These are phyloP conservation scores for Steatocranus sp. DNA, from an alignment of 2,797 vertebrate species.

Conservation along the genomic window DNA sequence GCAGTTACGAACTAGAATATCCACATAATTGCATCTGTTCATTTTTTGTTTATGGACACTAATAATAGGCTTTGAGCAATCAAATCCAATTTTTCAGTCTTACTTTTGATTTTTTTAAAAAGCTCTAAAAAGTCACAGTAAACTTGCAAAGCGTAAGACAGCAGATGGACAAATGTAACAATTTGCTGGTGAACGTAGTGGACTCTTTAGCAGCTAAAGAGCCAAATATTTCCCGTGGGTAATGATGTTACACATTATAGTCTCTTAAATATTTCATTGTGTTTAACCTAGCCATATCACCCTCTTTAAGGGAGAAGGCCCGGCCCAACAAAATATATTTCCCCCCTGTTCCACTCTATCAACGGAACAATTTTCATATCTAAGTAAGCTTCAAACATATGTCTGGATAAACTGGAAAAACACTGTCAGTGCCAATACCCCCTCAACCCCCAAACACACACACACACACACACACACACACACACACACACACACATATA, in stretches of 20 bases:
- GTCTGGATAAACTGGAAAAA: slow-evolving; percentile 85
- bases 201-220: background rate
- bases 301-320: background rate
- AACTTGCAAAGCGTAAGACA: background rate
- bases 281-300: background rate
- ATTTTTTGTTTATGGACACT: background rate
- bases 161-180: background rate
- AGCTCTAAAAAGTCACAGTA: background rate
- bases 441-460: background rate
- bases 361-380: background rate
- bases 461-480: background rate
- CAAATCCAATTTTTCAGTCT: background rate
- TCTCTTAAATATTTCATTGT: background rate
- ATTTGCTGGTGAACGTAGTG: background rate
- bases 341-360: background rate
- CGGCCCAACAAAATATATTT: background rate
- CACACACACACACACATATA: accelerated
- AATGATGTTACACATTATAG: background rate
- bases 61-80: background rate
- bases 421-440: slow-evolving; percentile 60
- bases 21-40: background rate
- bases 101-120: background rate
- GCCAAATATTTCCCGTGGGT: background rate
- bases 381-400: background rate
- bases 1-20: background rate